phyloP scores from a whole-genome alignment of 2,888 invertebrate species.

The Euzophera pinguis region DNA sequence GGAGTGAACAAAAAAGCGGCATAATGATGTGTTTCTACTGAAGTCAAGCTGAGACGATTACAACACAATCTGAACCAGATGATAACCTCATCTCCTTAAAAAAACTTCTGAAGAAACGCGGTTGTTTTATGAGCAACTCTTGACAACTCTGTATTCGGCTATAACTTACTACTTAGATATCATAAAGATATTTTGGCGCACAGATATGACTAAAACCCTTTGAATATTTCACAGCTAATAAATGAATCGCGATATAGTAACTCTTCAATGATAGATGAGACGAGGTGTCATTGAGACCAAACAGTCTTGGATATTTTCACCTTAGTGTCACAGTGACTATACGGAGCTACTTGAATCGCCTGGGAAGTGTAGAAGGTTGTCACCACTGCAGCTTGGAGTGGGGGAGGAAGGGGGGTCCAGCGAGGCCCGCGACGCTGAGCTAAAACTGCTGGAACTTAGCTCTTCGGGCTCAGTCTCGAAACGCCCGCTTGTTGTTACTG shows the following conservation, averaged over 20 bases:
- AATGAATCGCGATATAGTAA: neutral
- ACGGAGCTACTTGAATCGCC: slow-evolving; percentile 87
- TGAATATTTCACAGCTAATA: neutral
- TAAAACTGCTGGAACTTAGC: slow-evolving; percentile 91
- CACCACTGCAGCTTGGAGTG: slow-evolving; percentile 86
- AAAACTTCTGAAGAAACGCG: neutral
- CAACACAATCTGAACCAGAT: no score
- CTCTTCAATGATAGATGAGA: no score
- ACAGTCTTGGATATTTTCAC: neutral
- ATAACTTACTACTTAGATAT: neutral
- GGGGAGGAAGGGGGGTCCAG: slow-evolving; percentile 85
- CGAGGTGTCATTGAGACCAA: no score
- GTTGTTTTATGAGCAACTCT: neutral
- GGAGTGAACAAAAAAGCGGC: no score
- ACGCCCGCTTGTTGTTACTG: slow-evolving; percentile 70
- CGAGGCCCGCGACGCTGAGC: slow-evolving; percentile 89
- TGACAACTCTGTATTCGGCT: neutral
- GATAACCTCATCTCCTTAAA: no score
- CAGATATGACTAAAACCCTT: neutral
- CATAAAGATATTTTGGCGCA: slow-evolving; percentile 1
- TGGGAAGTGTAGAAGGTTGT: slow-evolving; percentile 88
- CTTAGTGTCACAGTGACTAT: slow-evolving; percentile 26
- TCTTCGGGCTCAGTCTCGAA: slow-evolving; percentile 86
- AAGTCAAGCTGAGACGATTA: no score
- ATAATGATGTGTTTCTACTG: no score